Evolutionary conservation across 35 echinoderm and acorn worm genomes (phyloP), one percentile per base, ranked within the genome.

Genomic region (Ophiothrix spiculata): DNA sequence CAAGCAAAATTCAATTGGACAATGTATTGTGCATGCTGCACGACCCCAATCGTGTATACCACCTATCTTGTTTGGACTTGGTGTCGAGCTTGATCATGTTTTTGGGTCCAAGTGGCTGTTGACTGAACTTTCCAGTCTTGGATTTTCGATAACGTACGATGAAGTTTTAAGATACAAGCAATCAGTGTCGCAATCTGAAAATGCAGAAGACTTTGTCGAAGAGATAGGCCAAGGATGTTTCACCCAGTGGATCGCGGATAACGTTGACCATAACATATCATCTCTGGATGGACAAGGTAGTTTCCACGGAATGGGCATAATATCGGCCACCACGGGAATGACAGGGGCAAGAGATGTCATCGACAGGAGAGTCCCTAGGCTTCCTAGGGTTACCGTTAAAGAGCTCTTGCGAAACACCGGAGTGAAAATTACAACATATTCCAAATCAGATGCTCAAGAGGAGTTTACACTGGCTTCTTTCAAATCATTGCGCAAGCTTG

Each of bases 231-330:
- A 4, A 39, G 79, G 54, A 38, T 0, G 25, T 10, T 39, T 1
- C 37, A 75, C 82, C 64, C 86, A 88, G 38, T 89, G 49, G 25
- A 31, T 75, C 8, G 87, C 87, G n/a, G 87, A 89, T 40, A 83
- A 89, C 40, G 54, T 89, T 4, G 87, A 84, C 42, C 83, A 91
- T 60, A 86, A 73, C 75, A 81, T 81, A 16, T 37, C 33, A 37
- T 86, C 83, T 1, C 4, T 91, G 36, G 80, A 93, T 84, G 91
- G 86, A n/a, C 33, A 31, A 11, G 77, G 63, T 32, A 91, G 76
- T 11, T 87, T 86, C 32, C 83, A 92, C 56, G 85, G 85, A 33
- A 92, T 87, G 90, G 85, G 90, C 0, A 92, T 92, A 4, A 92
- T 92, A 34, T 15, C 90, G 49, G 75, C 85, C 40, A 37, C 40